A percentile compares a stretch with the other conserved stretches of the same genome.
Evolutionary conservation across 2,888 invertebrate genomes (phyloP).

Genomic region (Conchocele bisecta): DNA sequence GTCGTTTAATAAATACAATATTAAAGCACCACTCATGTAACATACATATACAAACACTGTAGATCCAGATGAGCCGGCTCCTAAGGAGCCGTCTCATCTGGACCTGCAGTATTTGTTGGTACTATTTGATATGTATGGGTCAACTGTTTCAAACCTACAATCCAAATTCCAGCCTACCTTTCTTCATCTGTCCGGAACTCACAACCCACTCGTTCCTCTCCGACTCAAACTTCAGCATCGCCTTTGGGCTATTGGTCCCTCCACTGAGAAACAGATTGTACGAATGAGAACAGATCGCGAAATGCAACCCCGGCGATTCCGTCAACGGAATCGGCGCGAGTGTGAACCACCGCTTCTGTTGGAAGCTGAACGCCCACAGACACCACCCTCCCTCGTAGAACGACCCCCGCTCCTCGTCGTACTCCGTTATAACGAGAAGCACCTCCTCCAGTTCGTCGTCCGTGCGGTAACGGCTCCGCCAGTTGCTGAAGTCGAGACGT

Average conservation of each 20-base stretch:
- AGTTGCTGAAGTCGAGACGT: constrained; percentile 51
- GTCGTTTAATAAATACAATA: too few relatives aligned
- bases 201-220: constrained; percentile 59
- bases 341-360: constrained; percentile 58
- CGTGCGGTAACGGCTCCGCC: constrained; percentile 39
- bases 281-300: constrained; percentile 54
- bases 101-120: too few relatives aligned
- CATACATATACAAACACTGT: too few relatives aligned
- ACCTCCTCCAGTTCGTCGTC: constrained; percentile 66
- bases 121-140: too few relatives aligned
- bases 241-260: constrained; percentile 51
- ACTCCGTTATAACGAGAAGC: constrained; percentile 59
- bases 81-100: too few relatives aligned
- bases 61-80: too few relatives aligned
- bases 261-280: constrained; percentile 60
- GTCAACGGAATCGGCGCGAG: constrained; percentile 50
- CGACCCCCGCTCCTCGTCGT: constrained; percentile 55
- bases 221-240: constrained; percentile 56
- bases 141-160: too few relatives aligned
- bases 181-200: constrained; percentile 49
- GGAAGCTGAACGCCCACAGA: constrained; percentile 60
- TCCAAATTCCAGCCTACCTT: too few relatives aligned
- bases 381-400: constrained; percentile 59
- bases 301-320: constrained; percentile 51
- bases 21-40: too few relatives aligned